Evolutionary conservation across 2,888 invertebrate genomes (phyloP).

Genomic region (Dascillus cervinus): DNA sequence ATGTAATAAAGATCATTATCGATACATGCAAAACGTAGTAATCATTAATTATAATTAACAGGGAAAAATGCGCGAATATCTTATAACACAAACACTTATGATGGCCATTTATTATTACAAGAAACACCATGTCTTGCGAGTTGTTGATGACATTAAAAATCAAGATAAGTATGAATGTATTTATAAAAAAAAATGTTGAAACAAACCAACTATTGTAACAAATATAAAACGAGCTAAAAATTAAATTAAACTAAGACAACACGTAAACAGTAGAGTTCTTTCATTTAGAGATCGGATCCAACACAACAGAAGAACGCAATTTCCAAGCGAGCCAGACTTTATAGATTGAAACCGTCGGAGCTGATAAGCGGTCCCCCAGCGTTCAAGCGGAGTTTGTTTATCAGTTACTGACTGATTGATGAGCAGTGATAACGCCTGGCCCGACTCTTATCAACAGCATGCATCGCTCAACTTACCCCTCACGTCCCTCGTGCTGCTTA

Average conservation of each 20-base stretch:
- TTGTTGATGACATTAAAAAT: too few species aligned
- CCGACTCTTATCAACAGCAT: constrained; percentile 42
- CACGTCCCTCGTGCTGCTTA: constrained; percentile 27
- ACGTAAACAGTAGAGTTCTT: constrained; percentile 20
- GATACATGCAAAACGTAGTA: too few species aligned
- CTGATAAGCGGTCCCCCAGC: constrained; percentile 45
- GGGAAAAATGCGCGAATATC: too few species aligned
- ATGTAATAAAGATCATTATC: too few species aligned
- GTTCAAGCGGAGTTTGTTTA: constrained; percentile 42
- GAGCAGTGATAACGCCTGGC: constrained; percentile 41
- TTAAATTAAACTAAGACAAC: constrained; percentile 17
- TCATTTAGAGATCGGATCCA: constrained; percentile 19
- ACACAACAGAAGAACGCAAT: constrained; percentile 20
- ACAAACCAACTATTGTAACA: too few species aligned
- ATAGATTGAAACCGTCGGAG: constrained; percentile 48
- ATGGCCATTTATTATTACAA: too few species aligned
- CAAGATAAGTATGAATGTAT: too few species aligned
- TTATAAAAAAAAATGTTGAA: too few species aligned
- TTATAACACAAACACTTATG: too few species aligned
- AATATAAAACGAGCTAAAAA: constrained; percentile 17
- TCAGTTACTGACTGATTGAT: constrained; percentile 43
- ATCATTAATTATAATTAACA: too few species aligned
- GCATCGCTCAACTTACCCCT: constrained; percentile 30
- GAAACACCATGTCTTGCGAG: too few species aligned
- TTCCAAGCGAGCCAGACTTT: constrained; percentile 31